A percentile compares a stretch with the other conserved stretches of the same genome.
Evolutionary conservation across 1,140 invertebrate species (phyloP).

Genomic region (Tachypleus tridentatus): DNA sequence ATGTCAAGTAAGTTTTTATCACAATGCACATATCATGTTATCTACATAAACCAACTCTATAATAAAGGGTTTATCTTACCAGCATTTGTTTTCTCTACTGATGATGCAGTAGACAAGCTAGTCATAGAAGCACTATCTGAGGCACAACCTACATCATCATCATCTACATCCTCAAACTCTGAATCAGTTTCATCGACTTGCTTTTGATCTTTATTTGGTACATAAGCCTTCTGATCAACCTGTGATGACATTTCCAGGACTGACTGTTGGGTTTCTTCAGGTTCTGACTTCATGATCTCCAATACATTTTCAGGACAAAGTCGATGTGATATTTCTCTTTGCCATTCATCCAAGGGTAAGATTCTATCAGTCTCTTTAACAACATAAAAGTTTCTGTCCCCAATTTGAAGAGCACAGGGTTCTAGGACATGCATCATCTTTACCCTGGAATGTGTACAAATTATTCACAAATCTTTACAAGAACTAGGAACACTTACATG

Average conservation of each 20-base stretch:
- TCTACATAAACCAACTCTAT: too few species aligned
- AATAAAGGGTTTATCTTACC: neutral
- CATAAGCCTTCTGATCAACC: neutral
- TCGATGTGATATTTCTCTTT: conserved; percentile 12
- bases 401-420: conserved; percentile 76
- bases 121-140: conserved; percentile 31
- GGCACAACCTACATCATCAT: conserved; percentile 20
- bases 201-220: neutral
- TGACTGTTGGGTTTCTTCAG: conserved; percentile 25
- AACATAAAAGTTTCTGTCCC: conserved; percentile 60
- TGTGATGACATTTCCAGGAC: conserved; percentile 12
- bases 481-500: too few species aligned
- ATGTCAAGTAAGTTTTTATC: too few species aligned
- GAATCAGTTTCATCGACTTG: conserved; percentile 18
- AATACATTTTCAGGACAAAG: neutral
- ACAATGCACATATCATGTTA: too few species aligned
- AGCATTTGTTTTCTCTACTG: conserved; percentile 18
- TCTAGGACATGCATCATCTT: conserved; percentile 73
- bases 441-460: conserved; percentile 38
- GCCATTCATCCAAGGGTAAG: conserved; percentile 44
- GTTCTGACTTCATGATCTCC: conserved; percentile 9
- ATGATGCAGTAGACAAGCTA: conserved; percentile 29
- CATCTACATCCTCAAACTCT: conserved; percentile 28
- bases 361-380: conserved; percentile 45
- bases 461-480: too few species aligned